These are phyloP conservation scores for Urocyon cinereoargenteus DNA, from an alignment of 2,797 vertebrate genomes.

Conservation along the genomic window DNA sequence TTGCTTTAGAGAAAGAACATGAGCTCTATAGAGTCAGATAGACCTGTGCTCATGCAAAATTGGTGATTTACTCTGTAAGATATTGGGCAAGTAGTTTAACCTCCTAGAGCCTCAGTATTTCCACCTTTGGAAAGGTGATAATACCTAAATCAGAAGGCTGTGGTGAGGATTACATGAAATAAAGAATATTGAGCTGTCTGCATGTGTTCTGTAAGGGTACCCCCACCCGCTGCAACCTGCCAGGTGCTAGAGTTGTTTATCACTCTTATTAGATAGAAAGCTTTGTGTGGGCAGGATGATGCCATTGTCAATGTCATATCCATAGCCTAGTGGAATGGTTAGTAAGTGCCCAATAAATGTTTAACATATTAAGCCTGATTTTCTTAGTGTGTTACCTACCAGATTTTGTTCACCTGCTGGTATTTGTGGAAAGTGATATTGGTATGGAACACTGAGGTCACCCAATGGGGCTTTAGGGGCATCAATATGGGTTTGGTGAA, in stretches of 20 bases:
- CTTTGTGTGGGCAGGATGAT: background rate
- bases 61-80: background rate
- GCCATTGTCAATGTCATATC: background rate
- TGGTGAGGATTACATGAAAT: background rate
- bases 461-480: fast-evolving
- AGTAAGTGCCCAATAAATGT: background rate
- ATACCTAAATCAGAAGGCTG: background rate
- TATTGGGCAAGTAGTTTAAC: background rate
- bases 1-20: background rate
- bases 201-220: background rate
- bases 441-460: background rate
- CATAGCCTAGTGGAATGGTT: background rate
- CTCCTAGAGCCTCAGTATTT: background rate
- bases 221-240: fast-evolving
- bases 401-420: background rate
- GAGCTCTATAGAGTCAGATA: background rate
- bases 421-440: background rate
- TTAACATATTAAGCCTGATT: background rate
- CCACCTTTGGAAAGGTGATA: background rate
- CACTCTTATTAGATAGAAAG: background rate
- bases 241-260: background rate
- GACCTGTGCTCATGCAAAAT: background rate
- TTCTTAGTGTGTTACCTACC: background rate
- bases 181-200: background rate
- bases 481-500: background rate